Conservation (phyloP, 2,888 invertebrate genomes). For the Biston stratarius region DNA sequence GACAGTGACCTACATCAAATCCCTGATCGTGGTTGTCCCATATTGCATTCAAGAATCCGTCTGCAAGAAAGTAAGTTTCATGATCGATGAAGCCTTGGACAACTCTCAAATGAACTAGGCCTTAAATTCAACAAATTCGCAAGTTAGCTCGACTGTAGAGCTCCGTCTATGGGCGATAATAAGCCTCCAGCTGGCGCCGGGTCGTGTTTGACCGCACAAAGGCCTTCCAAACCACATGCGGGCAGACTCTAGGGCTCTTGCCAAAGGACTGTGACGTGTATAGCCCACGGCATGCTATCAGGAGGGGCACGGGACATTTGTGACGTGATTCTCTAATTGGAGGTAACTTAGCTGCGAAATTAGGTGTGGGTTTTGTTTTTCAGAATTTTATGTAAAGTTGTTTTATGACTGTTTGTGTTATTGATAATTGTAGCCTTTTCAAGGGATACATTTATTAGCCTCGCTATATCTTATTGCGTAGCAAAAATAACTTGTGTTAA, state of each 20-base stretch:
- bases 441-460: too few species aligned
- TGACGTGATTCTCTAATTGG: slow-evolving; percentile 21
- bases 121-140: not conserved
- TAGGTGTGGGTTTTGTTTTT: not conserved
- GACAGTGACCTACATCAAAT: slow-evolving; percentile 48
- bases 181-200: slow-evolving; percentile 49
- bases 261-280: slow-evolving; percentile 45
- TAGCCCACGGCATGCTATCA: slow-evolving; percentile 24
- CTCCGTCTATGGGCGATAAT: slow-evolving; percentile 52
- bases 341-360: slow-evolving; percentile 13
- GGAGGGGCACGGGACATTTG: not conserved
- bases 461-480: too few species aligned
- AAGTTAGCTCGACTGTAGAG: slow-evolving; percentile 1
- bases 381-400: not conserved
- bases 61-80: too few species aligned
- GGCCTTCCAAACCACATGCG: slow-evolving; percentile 64
- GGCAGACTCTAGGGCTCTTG: slow-evolving; percentile 43
- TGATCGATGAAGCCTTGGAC: too few species aligned
- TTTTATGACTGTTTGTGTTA: not conserved
- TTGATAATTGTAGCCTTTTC: too few species aligned
- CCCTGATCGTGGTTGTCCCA: slow-evolving; percentile 45
- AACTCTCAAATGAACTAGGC: not conserved
- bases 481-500: too few species aligned
- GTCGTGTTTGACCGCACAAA: slow-evolving; percentile 61
- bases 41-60: slow-evolving; percentile 32